Conservation (phyloP, 2,113 vertebrate genomes). For the Emydura subglobosa region DNA sequence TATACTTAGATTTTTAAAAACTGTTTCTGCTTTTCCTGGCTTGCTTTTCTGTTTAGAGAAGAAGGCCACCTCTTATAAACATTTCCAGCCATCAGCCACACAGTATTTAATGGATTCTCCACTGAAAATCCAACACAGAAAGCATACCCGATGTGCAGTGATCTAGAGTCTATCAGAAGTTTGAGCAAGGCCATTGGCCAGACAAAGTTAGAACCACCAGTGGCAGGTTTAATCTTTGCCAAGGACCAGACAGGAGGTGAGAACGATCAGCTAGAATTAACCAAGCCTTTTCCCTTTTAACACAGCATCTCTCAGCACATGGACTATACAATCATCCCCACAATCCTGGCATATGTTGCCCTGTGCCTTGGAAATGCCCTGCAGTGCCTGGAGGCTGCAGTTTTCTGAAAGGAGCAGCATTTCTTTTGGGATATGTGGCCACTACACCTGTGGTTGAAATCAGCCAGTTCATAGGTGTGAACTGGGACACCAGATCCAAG, state of each 20-base stretch:
- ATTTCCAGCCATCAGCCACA: background rate
- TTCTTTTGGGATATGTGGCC: background rate
- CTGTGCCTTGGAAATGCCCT: background rate
- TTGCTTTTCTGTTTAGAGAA: constrained; percentile 20
- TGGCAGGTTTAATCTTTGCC: background rate
- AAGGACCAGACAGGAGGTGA: background rate
- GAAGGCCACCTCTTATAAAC: constrained; percentile 15
- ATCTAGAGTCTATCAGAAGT: background rate
- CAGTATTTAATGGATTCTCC: background rate
- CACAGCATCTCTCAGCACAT: background rate
- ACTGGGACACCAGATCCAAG: background rate
- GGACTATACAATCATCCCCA: background rate
- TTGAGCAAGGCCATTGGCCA: background rate
- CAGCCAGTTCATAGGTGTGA: background rate
- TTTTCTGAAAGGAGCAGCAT: background rate
- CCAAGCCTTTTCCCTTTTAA: background rate
- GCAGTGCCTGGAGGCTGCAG: background rate
- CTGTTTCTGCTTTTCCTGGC: constrained; percentile 27
- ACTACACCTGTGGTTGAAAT: background rate
- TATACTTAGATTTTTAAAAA: background rate
- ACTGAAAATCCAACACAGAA: background rate
- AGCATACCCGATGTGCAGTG: background rate
- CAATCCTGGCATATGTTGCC: background rate
- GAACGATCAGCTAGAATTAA: background rate
- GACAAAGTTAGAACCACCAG: background rate